Evolutionary conservation across 2,113 vertebrate species (phyloP).

Genomic region (Ondatra zibethicus): DNA sequence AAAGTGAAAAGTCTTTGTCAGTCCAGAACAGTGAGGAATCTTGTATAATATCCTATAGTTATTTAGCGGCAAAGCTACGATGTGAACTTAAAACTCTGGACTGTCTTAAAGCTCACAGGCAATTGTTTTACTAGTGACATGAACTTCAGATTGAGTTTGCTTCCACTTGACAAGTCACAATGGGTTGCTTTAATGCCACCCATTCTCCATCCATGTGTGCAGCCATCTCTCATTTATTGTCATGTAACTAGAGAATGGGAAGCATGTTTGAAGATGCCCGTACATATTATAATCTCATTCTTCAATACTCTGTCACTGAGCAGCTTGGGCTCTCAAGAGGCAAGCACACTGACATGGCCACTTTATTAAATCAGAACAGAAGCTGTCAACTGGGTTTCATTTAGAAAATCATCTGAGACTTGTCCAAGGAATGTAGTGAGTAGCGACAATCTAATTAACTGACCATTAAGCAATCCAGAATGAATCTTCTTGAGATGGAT

Average conservation of each 20-base stretch:
- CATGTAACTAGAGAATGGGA: neutral
- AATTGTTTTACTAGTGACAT: neutral
- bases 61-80: neutral
- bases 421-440: neutral
- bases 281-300: neutral
- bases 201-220: neutral
- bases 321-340: neutral
- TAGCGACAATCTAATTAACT: neutral
- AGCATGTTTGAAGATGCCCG: neutral
- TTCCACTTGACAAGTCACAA: neutral
- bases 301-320: neutral
- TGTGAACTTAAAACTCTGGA: neutral
- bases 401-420: neutral
- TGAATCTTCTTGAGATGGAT: neutral
- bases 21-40: neutral
- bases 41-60: neutral
- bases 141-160: neutral
- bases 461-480: neutral
- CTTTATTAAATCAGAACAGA: neutral
- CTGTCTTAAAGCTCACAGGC: neutral
- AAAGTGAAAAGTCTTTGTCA: neutral
- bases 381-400: neutral
- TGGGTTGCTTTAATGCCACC: neutral
- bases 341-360: neutral
- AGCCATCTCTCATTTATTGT: neutral